phyloP scores from a whole-genome alignment of 2,113 vertebrate genomes.

The Spilogale gracilis region DNA sequence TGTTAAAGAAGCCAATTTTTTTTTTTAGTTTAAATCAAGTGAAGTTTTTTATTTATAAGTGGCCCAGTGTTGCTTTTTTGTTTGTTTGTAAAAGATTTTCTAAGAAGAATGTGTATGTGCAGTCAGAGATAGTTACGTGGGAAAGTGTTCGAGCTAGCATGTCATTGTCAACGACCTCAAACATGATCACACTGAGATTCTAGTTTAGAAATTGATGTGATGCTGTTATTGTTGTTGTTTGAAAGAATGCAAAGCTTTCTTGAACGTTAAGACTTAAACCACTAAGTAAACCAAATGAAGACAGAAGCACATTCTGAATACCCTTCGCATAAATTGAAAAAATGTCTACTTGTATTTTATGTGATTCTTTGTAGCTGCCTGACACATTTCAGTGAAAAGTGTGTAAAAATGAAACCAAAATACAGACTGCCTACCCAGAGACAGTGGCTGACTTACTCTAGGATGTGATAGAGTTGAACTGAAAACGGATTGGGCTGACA shows the following conservation, averaged over 20 bases:
- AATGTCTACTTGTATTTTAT: constrained; percentile 75
- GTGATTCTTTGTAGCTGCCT: constrained; percentile 74
- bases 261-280: neutral
- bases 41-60: constrained; percentile 55
- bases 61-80: neutral
- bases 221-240: constrained; percentile 7
- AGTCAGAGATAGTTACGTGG: constrained; percentile 2
- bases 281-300: constrained; percentile 38
- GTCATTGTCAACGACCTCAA: constrained; percentile 35
- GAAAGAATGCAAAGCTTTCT: constrained; percentile 50
- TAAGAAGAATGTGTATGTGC: neutral
- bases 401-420: constrained; percentile 87
- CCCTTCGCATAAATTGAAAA: constrained; percentile 33
- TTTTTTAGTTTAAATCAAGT: constrained; percentile 76
- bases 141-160: constrained; percentile 27
- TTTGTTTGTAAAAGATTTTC: constrained; percentile 51
- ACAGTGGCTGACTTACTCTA: constrained; percentile 90
- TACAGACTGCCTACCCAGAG: constrained; percentile 84
- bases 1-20: constrained; percentile 61
- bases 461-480: constrained; percentile 91
- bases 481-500: constrained; percentile 96
- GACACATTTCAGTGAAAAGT: constrained; percentile 86
- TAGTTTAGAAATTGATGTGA: constrained; percentile 28
- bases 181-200: constrained; percentile 5
- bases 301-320: neutral